phyloP scores from a whole-genome alignment of 2,113 vertebrate genomes.

The Toxotes chatareus region DNA sequence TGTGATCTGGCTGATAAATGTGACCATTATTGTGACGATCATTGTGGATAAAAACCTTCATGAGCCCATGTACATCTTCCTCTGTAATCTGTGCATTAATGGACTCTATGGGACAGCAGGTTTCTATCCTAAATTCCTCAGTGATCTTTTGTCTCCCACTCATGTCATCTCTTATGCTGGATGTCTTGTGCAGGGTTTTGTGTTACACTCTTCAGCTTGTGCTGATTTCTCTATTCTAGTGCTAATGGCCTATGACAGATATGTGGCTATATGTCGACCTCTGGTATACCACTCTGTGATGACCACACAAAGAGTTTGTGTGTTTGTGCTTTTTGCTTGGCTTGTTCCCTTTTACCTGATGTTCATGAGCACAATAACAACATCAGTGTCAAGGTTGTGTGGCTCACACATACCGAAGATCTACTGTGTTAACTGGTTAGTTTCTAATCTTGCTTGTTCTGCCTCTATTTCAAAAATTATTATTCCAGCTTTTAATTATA shows the following conservation, averaged over 20 bases:
- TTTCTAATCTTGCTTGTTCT: no score
- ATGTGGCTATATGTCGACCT: neutral
- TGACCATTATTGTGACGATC: conserved; percentile 44
- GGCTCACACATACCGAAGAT: no score
- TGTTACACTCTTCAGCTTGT: neutral
- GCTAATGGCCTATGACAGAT: neutral
- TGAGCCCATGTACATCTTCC: conserved; percentile 55
- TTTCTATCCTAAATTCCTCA: neutral
- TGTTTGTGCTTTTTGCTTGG: conserved; percentile 44
- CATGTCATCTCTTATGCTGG: conserved; percentile 1
- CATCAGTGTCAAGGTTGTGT: no score
- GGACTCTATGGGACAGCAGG: neutral
- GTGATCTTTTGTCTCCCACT: neutral
- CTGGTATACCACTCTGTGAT: conserved; percentile 56
- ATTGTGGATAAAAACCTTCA: conserved; percentile 56
- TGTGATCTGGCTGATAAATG: conserved; percentile 57
- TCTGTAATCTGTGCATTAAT: neutral
- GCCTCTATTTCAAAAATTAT: no score
- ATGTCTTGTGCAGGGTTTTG: neutral
- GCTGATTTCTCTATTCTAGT: neutral
- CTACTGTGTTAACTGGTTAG: no score
- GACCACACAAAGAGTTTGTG: conserved; percentile 29
- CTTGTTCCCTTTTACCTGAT: no score
- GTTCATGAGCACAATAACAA: no score
- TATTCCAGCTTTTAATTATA: no score